Percentiles rank a stretch among this genome's conserved stretches.
These are phyloP conservation scores for Otis tarda DNA, from an alignment of 2,113 vertebrate genomes.

Conservation along the genomic window DNA sequence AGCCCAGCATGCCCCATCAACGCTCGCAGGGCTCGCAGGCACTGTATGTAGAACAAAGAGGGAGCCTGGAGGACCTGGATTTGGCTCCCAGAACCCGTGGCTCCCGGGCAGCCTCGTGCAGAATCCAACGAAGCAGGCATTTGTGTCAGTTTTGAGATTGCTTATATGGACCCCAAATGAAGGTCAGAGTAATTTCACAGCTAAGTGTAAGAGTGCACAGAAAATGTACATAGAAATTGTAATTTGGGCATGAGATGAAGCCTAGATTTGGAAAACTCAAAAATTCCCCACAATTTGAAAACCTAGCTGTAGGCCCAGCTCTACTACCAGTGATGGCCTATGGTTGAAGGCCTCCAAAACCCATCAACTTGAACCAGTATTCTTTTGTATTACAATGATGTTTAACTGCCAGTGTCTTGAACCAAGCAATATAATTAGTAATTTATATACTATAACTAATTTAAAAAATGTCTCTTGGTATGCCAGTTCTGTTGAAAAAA, in stretches of 20 bases:
- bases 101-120: not conserved
- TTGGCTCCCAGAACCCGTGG: slow-evolving; percentile 23
- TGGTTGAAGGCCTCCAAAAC: not conserved
- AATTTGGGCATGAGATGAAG: not conserved
- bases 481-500: not conserved
- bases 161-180: not conserved
- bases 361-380: not conserved
- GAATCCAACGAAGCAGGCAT: not conserved
- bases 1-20: not conserved
- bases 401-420: not conserved
- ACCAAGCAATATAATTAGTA: not conserved
- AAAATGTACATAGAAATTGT: not conserved
- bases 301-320: not conserved
- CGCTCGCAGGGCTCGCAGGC: not conserved
- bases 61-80: slow-evolving; percentile 15
- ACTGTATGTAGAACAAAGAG: not conserved
- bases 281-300: not conserved
- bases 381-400: not conserved
- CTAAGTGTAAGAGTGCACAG: not conserved
- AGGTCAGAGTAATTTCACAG: not conserved
- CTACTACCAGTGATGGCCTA: not conserved
- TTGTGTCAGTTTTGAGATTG: not conserved
- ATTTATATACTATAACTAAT: not conserved
- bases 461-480: not conserved
- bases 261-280: not conserved